Evolutionary conservation across 2,888 invertebrate species (phyloP), one percentile per base, ranked within the genome.

Genomic region (Rhodophaea formosa): DNA sequence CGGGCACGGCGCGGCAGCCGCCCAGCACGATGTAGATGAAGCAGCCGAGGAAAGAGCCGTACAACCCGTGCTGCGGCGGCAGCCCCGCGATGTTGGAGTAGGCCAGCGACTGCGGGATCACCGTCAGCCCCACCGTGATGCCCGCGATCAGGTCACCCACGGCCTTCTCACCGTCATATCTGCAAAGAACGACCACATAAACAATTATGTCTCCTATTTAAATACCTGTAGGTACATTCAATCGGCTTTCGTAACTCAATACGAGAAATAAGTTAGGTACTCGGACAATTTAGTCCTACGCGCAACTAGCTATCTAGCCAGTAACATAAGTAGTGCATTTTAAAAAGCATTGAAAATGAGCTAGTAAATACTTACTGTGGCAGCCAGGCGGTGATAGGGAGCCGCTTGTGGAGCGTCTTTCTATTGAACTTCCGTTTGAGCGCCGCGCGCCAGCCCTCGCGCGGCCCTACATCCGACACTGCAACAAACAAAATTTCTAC

Each of bases 41-140:
- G 80, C 96, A 96, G 47, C 98, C 97, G 74, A 98, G 87, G 87
- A 98, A 98, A n/a, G 98, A 97, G 56, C 97, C 96, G 86, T 98
- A 98, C 54, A 98, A 92, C 45, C 98, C 98, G 85, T 97, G 96
- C 95, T 97, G 92, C 30, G 95, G 93, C 56, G 96, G 95, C 62
- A 96, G 87, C 16, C 96, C 95, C 52, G 96, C 96, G 62, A 96
- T 95, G 77, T 94, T 95, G 30, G 96, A 93, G 84, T 96, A 96
- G 10, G 96, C 96, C 60, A 96, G 88, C 12, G 96, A 96, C 87
- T 98, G 98, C 12, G 98, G 98, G 70, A 98, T 97, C 58, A 98
- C 97, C 0, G 98, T 98, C 60, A 98, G 93, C 0, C 97, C 98
- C 12, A 98, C 98, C 1, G 98, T 97, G 59, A 98, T 88, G 57